phyloP scores from a whole-genome alignment of 2,113 vertebrate species.

The Ictidomys tridecemlineatus region DNA sequence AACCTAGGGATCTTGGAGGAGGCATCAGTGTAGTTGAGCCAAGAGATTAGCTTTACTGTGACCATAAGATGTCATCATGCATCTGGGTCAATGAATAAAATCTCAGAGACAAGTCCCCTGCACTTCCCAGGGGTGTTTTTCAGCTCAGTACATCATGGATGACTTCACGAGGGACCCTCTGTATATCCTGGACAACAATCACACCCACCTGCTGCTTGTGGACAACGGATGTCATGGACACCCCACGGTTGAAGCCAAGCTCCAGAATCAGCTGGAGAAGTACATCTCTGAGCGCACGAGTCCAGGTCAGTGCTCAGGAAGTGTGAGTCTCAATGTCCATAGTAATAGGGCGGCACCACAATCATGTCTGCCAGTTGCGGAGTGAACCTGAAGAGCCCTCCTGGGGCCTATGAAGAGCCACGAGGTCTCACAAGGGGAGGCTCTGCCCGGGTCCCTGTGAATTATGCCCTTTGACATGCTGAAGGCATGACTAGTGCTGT shows the following conservation, averaged over 20 bases:
- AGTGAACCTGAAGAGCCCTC: neutral
- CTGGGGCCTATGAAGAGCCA: neutral
- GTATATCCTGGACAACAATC: slow-evolving; percentile 90
- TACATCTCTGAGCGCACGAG: slow-evolving; percentile 89
- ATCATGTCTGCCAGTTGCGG: fast-evolving
- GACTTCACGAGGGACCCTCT: slow-evolving; percentile 89
- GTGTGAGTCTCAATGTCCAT: fast-evolving
- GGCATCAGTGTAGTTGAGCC: neutral
- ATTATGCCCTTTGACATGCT: fast-evolving
- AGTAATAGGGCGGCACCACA: no score
- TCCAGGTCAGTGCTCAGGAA: slow-evolving; percentile 82
- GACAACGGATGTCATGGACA: slow-evolving; percentile 89
- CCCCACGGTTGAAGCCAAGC: slow-evolving; percentile 85
- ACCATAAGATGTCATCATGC: neutral
- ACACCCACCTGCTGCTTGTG: slow-evolving; percentile 89
- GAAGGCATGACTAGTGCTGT: neutral
- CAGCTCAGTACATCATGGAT: slow-evolving; percentile 89
- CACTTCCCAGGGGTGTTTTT: slow-evolving; percentile 84
- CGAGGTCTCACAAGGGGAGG: neutral
- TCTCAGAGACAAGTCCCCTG: neutral
- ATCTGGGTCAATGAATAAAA: neutral
- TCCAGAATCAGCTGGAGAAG: slow-evolving; percentile 89
- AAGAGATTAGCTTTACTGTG: neutral
- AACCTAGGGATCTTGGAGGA: neutral
- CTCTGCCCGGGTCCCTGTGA: neutral